These are phyloP conservation scores for Brachymystax lenok DNA, from an alignment of 2,797 vertebrate species.

Conservation along the genomic window DNA sequence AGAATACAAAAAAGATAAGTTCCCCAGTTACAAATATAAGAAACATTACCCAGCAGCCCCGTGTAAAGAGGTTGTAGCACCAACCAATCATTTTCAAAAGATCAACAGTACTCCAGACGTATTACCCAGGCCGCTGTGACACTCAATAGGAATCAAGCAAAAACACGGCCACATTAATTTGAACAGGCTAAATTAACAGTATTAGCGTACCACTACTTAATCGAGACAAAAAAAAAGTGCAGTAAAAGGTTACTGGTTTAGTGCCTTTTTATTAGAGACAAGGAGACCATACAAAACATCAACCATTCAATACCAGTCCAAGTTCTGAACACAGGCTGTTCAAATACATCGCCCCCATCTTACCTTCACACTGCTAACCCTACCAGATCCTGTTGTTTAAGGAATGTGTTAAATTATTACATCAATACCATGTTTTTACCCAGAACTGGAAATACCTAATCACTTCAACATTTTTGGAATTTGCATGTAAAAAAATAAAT, in stretches of 20 bases:
- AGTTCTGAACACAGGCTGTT: conserved; percentile 71
- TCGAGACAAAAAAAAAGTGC: not conserved
- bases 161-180: not conserved
- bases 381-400: conserved; percentile 62
- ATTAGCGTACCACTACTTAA: not conserved
- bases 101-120: not conserved
- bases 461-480: conserved; percentile 64
- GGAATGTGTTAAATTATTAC: conserved; percentile 77
- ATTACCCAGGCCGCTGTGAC: not conserved
- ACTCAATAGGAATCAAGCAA: not conserved
- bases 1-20: too few relatives aligned
- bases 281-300: conserved; percentile 88
- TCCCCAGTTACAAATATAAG: too few relatives aligned
- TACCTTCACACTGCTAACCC: conserved; percentile 35
- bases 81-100: not conserved
- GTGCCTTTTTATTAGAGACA: conserved; percentile 86
- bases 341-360: conserved; percentile 68
- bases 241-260: conserved; percentile 67
- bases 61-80: not conserved
- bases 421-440: conserved; percentile 62
- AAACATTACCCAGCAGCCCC: not conserved
- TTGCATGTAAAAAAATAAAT: conserved; percentile 45
- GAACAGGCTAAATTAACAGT: not conserved
- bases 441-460: conserved; percentile 65
- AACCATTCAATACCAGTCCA: conserved; percentile 75